Conservation (phyloP, 2,797 vertebrate species). For the Anguilla anguilla region DNA sequence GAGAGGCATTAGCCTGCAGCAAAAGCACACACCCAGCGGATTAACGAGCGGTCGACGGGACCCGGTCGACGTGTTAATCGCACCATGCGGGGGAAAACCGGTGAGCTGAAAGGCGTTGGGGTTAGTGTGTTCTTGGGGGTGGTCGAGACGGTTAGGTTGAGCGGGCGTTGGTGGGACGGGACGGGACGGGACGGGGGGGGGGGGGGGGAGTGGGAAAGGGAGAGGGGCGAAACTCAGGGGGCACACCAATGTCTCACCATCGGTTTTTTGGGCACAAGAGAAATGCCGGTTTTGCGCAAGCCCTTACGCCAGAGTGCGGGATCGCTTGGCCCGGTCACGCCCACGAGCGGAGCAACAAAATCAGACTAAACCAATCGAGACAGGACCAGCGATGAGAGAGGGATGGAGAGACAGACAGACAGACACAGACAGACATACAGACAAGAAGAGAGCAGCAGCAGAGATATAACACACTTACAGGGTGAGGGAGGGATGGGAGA, state of each 20-base stretch:
- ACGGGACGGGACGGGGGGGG: not conserved
- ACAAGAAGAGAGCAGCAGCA: slow-evolving; percentile 53
- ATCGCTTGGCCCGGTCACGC: slow-evolving; percentile 88
- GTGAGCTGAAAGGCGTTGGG: not conserved
- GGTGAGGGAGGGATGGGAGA: slow-evolving; percentile 40
- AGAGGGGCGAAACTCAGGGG: slow-evolving; percentile 65
- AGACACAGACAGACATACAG: slow-evolving; percentile 20
- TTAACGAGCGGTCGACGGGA: not conserved
- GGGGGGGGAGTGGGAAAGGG: not conserved
- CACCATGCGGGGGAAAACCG: slow-evolving; percentile 23
- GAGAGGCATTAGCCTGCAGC: not conserved
- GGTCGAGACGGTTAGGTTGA: not conserved
- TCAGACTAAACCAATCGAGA: slow-evolving; percentile 94
- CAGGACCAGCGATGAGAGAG: slow-evolving; percentile 71
- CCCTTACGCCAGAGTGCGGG: slow-evolving; percentile 98
- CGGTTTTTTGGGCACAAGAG: slow-evolving; percentile 93
- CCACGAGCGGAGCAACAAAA: slow-evolving; percentile 88
- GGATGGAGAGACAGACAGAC: slow-evolving; percentile 42
- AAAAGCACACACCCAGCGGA: not conserved
- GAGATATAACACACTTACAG: slow-evolving; percentile 47
- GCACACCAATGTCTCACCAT: slow-evolving; percentile 94
- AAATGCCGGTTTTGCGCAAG: slow-evolving; percentile 99
- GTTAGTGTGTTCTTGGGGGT: slow-evolving; percentile 14
- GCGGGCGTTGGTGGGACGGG: not conserved
- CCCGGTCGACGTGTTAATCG: not conserved